A percentile compares a stretch with the other conserved stretches of the same genome.
phyloP scores from a whole-genome alignment of 2,888 invertebrate genomes.

The Byasa hedistus region DNA sequence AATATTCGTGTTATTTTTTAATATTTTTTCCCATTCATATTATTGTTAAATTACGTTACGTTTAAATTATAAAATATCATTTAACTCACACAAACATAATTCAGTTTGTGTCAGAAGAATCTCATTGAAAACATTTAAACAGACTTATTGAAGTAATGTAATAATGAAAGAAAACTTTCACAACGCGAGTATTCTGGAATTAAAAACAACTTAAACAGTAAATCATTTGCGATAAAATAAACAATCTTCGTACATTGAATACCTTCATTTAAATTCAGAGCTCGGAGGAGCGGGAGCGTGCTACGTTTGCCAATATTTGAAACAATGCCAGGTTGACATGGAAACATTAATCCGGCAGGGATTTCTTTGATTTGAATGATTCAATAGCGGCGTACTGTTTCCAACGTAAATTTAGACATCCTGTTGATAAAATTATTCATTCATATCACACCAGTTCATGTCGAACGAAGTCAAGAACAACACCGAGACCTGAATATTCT shows the following conservation, averaged over 20 bases:
- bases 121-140: background rate
- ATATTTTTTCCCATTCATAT: no score
- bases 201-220: conserved; percentile 8
- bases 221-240: conserved; percentile 17
- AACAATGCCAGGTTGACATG: conserved; percentile 68
- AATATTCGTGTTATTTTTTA: no score
- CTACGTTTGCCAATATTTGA: conserved; percentile 65
- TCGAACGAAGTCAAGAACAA: no score
- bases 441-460: background rate
- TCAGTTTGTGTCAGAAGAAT: no score
- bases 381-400: background rate
- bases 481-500: no score
- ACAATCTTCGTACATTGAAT: conserved; percentile 20
- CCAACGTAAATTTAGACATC: conserved; percentile 1
- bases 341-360: conserved; percentile 59
- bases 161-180: background rate
- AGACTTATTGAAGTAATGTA: background rate
- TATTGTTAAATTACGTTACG: no score
- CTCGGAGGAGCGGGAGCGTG: conserved; percentile 64
- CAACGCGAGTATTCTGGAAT: background rate
- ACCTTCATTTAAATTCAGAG: conserved; percentile 46
- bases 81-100: no score
- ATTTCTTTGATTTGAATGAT: conserved; percentile 19
- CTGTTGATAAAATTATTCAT: background rate
- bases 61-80: no score